Percentiles rank a stretch among this genome's conserved stretches.
phyloP scores from a whole-genome alignment of 1,140 invertebrate genomes.

The Luehdorfia chinensis region DNA sequence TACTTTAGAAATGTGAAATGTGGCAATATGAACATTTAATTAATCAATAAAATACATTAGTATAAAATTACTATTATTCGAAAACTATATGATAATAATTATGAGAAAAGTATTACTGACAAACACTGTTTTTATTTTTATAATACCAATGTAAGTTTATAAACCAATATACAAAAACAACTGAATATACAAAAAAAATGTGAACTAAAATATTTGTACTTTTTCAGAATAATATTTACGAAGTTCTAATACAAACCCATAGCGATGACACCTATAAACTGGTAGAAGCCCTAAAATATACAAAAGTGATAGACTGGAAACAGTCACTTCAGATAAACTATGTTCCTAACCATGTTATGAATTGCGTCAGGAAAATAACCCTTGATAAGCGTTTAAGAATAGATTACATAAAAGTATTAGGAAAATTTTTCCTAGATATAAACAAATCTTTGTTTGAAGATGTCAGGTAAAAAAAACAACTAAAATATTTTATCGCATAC shows the following conservation, averaged over 20 bases:
- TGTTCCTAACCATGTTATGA: constrained; percentile 25
- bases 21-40: too few relatives aligned
- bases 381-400: constrained; percentile 18
- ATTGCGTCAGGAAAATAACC: constrained; percentile 22
- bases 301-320: constrained; percentile 40
- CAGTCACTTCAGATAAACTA: constrained; percentile 24
- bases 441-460: constrained; percentile 28
- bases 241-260: constrained; percentile 38
- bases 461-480: constrained; percentile 25
- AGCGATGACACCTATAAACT: constrained; percentile 36
- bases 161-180: too few relatives aligned
- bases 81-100: too few relatives aligned
- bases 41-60: too few relatives aligned
- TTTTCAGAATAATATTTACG: constrained; percentile 30
- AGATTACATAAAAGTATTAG: constrained; percentile 7
- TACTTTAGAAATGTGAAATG: too few relatives aligned
- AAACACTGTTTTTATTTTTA: too few relatives aligned
- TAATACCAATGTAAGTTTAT: too few relatives aligned
- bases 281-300: constrained; percentile 33
- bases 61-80: too few relatives aligned
- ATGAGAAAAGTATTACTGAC: too few relatives aligned
- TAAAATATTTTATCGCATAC: too few relatives aligned
- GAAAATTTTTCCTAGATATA: constrained; percentile 28
- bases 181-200: too few relatives aligned
- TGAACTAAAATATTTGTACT: too few relatives aligned